phyloP scores from a whole-genome alignment of 2,797 vertebrate species.

The Siniperca obscura region DNA sequence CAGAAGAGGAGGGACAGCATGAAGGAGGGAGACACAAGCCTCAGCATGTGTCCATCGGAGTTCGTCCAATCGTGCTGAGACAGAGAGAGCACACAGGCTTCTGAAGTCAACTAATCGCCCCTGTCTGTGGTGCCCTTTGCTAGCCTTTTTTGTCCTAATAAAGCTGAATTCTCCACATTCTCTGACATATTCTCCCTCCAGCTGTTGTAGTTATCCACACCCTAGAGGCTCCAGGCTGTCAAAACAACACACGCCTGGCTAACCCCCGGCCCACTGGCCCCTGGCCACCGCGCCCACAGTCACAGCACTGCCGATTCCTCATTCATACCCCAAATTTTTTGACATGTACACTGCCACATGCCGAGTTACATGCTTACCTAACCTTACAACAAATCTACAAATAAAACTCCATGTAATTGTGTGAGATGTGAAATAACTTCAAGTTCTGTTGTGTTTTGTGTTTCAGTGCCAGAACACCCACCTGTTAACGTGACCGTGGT shows the following conservation, averaged over 20 bases:
- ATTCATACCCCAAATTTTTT: slow-evolving; percentile 1
- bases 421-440: not conserved
- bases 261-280: slow-evolving; percentile 34
- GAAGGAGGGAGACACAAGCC: slow-evolving; percentile 18
- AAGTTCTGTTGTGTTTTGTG: slow-evolving; percentile 8
- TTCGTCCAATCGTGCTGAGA: slow-evolving; percentile 2
- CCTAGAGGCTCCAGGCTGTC: slow-evolving; percentile 64
- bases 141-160: slow-evolving; percentile 46
- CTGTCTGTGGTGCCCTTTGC: slow-evolving; percentile 23
- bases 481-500: slow-evolving; percentile 86
- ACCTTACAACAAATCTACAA: not conserved
- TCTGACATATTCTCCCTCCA: slow-evolving; percentile 58
- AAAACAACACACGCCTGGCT: slow-evolving; percentile 68
- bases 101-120: slow-evolving; percentile 37
- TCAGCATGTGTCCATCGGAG: slow-evolving; percentile 28
- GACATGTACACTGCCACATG: not conserved
- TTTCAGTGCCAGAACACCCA: slow-evolving; percentile 87
- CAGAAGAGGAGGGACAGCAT: not conserved
- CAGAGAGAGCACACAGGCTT: not conserved
- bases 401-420: not conserved
- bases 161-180: slow-evolving; percentile 61
- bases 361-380: not conserved
- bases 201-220: slow-evolving; percentile 65
- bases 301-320: not conserved
- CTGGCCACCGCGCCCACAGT: not conserved